Conservation (phyloP, 2,797 vertebrate species). For the Myotis findleyi region DNA sequence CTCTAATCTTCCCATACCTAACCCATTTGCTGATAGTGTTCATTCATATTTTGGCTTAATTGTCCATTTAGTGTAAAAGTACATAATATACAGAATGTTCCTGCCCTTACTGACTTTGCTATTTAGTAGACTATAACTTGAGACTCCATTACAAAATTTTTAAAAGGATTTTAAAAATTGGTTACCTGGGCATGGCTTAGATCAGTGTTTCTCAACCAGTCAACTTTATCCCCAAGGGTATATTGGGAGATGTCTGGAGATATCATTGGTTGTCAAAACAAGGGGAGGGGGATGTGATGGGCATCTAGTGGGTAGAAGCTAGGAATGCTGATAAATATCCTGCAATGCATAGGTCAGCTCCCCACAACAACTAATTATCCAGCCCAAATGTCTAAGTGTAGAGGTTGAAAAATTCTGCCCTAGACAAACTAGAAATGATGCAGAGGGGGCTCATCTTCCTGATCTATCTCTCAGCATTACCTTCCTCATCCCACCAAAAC, state of each 20-base stretch:
- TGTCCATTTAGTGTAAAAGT: background rate
- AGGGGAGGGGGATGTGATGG: background rate
- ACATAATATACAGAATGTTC: background rate
- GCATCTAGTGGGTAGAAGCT: background rate
- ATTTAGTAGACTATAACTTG: background rate
- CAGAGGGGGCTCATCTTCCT: background rate
- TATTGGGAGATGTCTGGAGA: background rate
- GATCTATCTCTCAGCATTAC: background rate
- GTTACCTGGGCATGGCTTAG: background rate
- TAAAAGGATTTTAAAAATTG: background rate
- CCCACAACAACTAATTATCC: background rate
- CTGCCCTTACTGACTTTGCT: background rate
- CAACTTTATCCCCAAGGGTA: background rate
- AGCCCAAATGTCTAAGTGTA: background rate
- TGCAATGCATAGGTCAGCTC: background rate
- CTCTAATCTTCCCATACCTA: background rate
- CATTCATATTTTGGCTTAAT: slow-evolving; percentile 6
- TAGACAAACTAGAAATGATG: background rate
- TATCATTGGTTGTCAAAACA: background rate
- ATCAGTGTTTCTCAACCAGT: background rate
- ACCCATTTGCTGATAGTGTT: background rate
- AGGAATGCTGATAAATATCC: background rate
- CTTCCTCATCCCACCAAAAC: background rate
- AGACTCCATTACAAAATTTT: background rate
- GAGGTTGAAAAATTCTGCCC: background rate